Conservation (phyloP, 1,140 invertebrate genomes). For the Ridgeia piscesae region DNA sequence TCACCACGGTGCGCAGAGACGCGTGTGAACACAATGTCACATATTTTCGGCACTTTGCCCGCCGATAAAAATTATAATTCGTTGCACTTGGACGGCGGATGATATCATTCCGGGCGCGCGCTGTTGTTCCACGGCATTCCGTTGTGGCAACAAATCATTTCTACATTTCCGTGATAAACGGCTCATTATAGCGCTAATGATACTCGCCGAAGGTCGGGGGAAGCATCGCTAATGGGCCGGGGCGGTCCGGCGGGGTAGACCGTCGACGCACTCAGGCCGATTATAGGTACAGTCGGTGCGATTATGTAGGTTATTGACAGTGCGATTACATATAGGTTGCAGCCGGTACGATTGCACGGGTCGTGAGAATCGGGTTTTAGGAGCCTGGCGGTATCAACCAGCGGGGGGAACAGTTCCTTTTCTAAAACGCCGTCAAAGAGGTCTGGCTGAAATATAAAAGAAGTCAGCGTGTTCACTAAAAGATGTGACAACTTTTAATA, state of each 20-base stretch:
- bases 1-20: too few relatives aligned
- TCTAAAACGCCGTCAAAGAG: neutral
- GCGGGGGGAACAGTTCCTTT: neutral
- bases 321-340: neutral
- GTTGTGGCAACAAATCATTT: conserved; percentile 1
- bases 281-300: neutral
- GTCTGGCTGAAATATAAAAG: neutral
- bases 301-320: neutral
- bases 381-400: too few relatives aligned
- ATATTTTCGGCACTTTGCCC: neutral
- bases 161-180: neutral
- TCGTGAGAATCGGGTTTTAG: too few relatives aligned
- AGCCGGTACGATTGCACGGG: too few relatives aligned
- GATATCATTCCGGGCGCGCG: neutral
- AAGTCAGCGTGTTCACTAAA: neutral
- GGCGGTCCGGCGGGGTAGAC: neutral
- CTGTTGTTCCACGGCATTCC: neutral
- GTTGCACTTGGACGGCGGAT: neutral
- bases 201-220: neutral
- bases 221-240: neutral
- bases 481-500: neutral
- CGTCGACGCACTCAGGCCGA: neutral
- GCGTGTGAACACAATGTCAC: neutral
- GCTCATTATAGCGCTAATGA: neutral
- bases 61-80: neutral